Percentiles rank a stretch among this genome's conserved stretches.
These are phyloP conservation scores for Paraplagusia blochii DNA, from an alignment of 2,113 vertebrate genomes.

Conservation along the genomic window DNA sequence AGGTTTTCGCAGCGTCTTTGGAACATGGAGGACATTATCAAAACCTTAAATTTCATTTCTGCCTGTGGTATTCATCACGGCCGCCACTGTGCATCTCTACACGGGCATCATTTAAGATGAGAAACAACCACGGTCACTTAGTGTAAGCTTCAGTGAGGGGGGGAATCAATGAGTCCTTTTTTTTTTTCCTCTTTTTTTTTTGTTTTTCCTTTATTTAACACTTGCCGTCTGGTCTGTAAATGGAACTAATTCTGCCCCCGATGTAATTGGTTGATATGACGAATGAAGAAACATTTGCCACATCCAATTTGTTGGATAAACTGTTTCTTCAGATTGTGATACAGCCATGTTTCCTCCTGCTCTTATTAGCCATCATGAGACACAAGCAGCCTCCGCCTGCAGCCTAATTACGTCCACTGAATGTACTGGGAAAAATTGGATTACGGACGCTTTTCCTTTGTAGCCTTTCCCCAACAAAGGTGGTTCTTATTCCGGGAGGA, in stretches of 20 bases:
- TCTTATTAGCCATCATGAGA: constrained; percentile 44
- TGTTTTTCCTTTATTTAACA: constrained; percentile 42
- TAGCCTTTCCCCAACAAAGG: constrained; percentile 3
- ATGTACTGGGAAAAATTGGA: constrained; percentile 8
- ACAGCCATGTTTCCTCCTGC: constrained; percentile 48
- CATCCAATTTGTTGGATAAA: constrained; percentile 72
- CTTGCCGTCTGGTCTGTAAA: constrained; percentile 41
- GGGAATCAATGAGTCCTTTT: constrained; percentile 43
- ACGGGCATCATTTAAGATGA: constrained; percentile 46
- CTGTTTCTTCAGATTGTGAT: constrained; percentile 64
- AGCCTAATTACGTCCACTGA: constrained; percentile 33
- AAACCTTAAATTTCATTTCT: constrained; percentile 71
- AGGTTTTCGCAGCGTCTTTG: constrained; percentile 54
- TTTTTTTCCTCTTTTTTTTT: constrained; percentile 1
- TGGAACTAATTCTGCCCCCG: constrained; percentile 62
- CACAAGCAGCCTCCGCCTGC: constrained; percentile 16
- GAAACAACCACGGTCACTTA: constrained; percentile 33
- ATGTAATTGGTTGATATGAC: constrained; percentile 68
- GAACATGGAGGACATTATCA: constrained; percentile 63
- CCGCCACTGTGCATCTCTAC: constrained; percentile 29
- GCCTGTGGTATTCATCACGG: constrained; percentile 51
- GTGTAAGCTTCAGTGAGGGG: constrained; percentile 27
- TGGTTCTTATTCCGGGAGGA: constrained; percentile 17
- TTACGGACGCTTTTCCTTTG: constrained; percentile 8
- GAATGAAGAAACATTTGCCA: constrained; percentile 64